A percentile compares a stretch with the other conserved stretches of the same genome.
Evolutionary conservation across 2,888 invertebrate genomes (phyloP).

Genomic region (Drosophila meridionalis): DNA sequence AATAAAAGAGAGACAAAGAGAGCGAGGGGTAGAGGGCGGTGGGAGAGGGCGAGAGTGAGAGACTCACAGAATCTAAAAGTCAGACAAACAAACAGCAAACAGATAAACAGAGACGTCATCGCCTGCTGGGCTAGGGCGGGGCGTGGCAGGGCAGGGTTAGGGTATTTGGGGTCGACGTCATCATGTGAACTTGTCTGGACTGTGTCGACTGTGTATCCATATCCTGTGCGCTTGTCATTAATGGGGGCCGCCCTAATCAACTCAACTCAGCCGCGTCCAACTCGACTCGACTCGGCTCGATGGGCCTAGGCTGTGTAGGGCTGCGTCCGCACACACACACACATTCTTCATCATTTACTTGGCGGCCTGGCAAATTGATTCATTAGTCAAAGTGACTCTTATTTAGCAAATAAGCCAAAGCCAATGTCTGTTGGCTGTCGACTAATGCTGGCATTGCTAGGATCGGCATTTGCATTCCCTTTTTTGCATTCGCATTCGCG

Average conservation of each 20-base stretch:
- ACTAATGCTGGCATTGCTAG: constrained; percentile 32
- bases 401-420: constrained; percentile 67
- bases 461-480: constrained; percentile 46
- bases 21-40: neutral
- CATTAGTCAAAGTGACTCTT: constrained; percentile 82
- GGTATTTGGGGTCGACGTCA: constrained; percentile 51
- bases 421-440: constrained; percentile 15
- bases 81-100: constrained; percentile 60
- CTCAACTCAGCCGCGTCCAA: constrained; percentile 32
- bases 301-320: constrained; percentile 8
- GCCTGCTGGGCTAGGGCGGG: neutral
- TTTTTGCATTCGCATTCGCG: constrained; percentile 20
- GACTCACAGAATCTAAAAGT: constrained; percentile 54
- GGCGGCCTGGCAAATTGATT: constrained; percentile 78
- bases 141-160: constrained; percentile 1
- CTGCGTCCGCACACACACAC: constrained; percentile 50
- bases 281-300: constrained; percentile 19
- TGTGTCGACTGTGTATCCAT: constrained; percentile 57
- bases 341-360: constrained; percentile 65
- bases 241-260: constrained; percentile 67
- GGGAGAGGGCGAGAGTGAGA: constrained; percentile 10
- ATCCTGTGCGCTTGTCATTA: constrained; percentile 75
- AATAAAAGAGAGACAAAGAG: constrained; percentile 24
- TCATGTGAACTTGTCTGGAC: constrained; percentile 69
- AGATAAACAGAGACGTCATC: constrained; percentile 69